Conservation (phyloP, 1,140 invertebrate species). For the Lepidurus packardi region DNA sequence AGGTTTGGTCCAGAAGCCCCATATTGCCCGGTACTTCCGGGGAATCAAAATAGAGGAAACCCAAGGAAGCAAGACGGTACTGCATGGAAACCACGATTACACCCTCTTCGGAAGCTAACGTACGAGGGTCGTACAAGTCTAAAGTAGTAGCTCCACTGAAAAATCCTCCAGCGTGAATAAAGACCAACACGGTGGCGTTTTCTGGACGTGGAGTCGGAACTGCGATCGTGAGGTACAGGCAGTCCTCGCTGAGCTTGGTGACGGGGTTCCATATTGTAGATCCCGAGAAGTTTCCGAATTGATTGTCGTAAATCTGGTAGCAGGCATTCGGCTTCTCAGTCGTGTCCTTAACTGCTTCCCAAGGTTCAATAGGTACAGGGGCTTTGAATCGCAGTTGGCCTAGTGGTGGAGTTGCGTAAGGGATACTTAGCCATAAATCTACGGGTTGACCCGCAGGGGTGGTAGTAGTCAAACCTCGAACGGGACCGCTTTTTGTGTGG, state of each 20-base stretch:
- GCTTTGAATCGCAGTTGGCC: conserved; percentile 80
- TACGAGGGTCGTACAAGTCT: conserved; percentile 85
- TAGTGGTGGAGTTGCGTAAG: conserved; percentile 86
- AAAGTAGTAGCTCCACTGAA: conserved; percentile 87
- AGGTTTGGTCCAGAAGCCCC: conserved; percentile 72
- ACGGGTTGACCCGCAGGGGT: conserved; percentile 67
- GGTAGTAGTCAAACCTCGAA: conserved; percentile 66
- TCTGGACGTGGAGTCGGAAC: conserved; percentile 55
- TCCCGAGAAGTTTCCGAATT: conserved; percentile 86
- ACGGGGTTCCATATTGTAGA: conserved; percentile 96
- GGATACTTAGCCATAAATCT: conserved; percentile 85
- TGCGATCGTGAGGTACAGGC: conserved; percentile 90
- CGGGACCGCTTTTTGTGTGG: conserved; percentile 68
- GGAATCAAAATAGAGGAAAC: conserved; percentile 86
- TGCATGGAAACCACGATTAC: conserved; percentile 92
- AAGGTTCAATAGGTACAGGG: conserved; percentile 72
- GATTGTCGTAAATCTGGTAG: conserved; percentile 80
- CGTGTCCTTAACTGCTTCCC: conserved; percentile 65
- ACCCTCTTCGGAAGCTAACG: conserved; percentile 83
- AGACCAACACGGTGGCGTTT: conserved; percentile 87
- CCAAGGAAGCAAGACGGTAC: conserved; percentile 85
- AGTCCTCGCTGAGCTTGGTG: conserved; percentile 86
- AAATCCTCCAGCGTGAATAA: conserved; percentile 96
- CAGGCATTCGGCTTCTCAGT: conserved; percentile 81
- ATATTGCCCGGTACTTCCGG: conserved; percentile 89